Evolutionary conservation across 2,888 invertebrate species (phyloP).

Genomic region (Dione juno): DNA sequence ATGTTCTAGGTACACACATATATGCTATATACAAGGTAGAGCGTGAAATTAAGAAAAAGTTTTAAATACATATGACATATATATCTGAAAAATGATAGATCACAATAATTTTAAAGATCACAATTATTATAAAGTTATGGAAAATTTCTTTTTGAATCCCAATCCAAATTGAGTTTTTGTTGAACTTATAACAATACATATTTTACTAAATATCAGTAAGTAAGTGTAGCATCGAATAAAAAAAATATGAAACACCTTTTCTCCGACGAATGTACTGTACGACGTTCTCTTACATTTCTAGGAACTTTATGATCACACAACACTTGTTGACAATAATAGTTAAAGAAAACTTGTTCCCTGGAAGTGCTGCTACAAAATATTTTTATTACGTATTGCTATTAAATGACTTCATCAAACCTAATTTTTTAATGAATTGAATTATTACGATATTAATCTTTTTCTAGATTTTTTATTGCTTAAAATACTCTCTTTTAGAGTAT

Average conservation of each 20-base stretch:
- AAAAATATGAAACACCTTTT: not conserved
- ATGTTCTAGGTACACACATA: too few relatives aligned
- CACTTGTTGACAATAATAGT: constrained; percentile 11
- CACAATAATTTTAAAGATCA: too few relatives aligned
- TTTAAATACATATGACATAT: too few relatives aligned
- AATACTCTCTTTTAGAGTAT: too few relatives aligned
- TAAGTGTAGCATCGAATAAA: not conserved
- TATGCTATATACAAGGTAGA: too few relatives aligned
- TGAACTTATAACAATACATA: not conserved
- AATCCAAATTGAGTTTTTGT: too few relatives aligned
- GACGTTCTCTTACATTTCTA: constrained; percentile 10
- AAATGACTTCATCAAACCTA: not conserved
- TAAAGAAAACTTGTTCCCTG: constrained; percentile 6
- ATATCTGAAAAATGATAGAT: too few relatives aligned
- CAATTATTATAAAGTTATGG: too few relatives aligned
- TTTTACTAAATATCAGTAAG: not conserved
- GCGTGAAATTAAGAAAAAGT: too few relatives aligned
- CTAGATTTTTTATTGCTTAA: too few relatives aligned
- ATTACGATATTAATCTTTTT: not conserved
- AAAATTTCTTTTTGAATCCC: too few relatives aligned
- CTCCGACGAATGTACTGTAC: not conserved
- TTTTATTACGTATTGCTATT: not conserved
- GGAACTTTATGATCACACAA: constrained; percentile 12
- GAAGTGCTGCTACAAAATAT: constrained; percentile 5
- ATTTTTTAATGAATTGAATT: not conserved